Percentiles rank a stretch among this genome's conserved stretches.
phyloP scores from a whole-genome alignment of 2,113 vertebrate genomes.

The Corythoichthys intestinalis region DNA sequence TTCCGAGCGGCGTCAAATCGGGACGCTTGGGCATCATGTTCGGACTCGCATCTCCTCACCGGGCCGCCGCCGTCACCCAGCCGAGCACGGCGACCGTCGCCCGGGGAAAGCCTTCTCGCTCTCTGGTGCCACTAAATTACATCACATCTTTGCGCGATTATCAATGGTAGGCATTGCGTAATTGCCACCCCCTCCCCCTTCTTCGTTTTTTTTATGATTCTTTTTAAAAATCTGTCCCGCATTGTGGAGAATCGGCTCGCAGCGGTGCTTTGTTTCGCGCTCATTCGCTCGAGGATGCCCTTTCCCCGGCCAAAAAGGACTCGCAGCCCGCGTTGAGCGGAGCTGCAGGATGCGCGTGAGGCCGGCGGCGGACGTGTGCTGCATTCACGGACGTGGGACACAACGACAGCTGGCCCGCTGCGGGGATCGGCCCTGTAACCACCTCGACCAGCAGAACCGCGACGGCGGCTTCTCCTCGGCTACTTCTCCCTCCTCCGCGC shows the following conservation, averaged over 20 bases:
- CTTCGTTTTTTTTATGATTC: neutral
- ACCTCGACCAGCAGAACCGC: slow-evolving; percentile 48
- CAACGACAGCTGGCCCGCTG: slow-evolving; percentile 19
- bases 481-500: slow-evolving; percentile 89
- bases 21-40: slow-evolving; percentile 59
- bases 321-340: slow-evolving; percentile 58
- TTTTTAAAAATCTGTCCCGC: too few species aligned
- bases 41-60: slow-evolving; percentile 47
- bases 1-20: slow-evolving; percentile 54
- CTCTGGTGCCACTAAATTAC: slow-evolving; percentile 48
- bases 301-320: slow-evolving; percentile 61
- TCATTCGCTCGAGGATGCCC: slow-evolving; percentile 61
- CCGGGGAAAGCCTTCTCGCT: slow-evolving; percentile 54
- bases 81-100: slow-evolving; percentile 42
- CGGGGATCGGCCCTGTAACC: slow-evolving; percentile 38
- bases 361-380: slow-evolving; percentile 64
- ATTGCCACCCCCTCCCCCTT: slow-evolving; percentile 26
- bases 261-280: slow-evolving; percentile 44
- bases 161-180: slow-evolving; percentile 70
- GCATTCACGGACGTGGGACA: slow-evolving; percentile 72
- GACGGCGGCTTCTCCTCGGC: slow-evolving; percentile 78
- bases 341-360: slow-evolving; percentile 62
- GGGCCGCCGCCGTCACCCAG: slow-evolving; percentile 37
- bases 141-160: slow-evolving; percentile 48
- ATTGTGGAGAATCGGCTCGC: slow-evolving; percentile 9